Evolutionary conservation across 2,888 invertebrate genomes (phyloP).

Genomic region (Lissonota sp.): DNA sequence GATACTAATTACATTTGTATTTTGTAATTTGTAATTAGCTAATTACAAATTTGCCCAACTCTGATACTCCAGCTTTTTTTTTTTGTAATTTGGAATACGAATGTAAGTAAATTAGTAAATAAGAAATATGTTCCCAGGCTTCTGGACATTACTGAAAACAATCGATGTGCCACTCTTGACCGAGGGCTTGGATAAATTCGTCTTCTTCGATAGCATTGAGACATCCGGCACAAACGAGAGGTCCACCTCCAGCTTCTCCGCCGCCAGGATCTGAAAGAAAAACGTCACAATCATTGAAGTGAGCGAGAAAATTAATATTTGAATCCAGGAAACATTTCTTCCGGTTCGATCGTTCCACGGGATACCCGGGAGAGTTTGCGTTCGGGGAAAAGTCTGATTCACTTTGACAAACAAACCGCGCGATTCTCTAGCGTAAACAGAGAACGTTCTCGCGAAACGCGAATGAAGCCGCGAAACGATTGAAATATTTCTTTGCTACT

Average conservation of each 20-base stretch:
- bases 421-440: slow-evolving; percentile 42
- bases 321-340: background rate
- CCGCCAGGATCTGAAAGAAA: slow-evolving; percentile 76
- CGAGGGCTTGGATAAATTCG: slow-evolving; percentile 92
- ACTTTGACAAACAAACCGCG: slow-evolving; percentile 22
- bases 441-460: slow-evolving; percentile 7
- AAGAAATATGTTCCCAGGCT: slow-evolving; percentile 7
- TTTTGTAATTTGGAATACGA: background rate
- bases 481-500: background rate
- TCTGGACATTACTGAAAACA: slow-evolving; percentile 89
- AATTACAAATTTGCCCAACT: too few species aligned
- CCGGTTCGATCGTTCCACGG: background rate
- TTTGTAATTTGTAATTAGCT: too few species aligned
- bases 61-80: too few species aligned
- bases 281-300: background rate
- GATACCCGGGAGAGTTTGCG: slow-evolving; percentile 9
- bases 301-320: background rate
- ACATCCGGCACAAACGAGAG: slow-evolving; percentile 89
- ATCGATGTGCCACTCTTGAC: slow-evolving; percentile 95
- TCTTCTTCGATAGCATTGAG: slow-evolving; percentile 90
- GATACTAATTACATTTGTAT: too few species aligned
- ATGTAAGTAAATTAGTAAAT: slow-evolving; percentile 1
- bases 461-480: slow-evolving; percentile 42
- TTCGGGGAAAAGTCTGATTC: slow-evolving; percentile 52
- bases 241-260: slow-evolving; percentile 74